These are phyloP conservation scores for Craterocephalus amniculus DNA, from an alignment of 2,797 vertebrate genomes.

Conservation along the genomic window DNA sequence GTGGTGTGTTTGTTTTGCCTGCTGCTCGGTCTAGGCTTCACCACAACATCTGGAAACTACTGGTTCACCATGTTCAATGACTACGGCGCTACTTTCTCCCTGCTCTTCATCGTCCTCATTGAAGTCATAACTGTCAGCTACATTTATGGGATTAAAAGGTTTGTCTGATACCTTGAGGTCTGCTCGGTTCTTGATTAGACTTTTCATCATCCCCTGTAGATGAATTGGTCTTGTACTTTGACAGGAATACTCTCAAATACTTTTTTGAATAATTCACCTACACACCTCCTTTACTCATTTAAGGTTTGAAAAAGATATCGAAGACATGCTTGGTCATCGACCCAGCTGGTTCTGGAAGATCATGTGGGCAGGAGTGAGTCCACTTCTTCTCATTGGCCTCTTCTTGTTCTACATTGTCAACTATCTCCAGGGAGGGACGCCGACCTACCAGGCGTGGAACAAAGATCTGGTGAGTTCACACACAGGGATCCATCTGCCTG, in stretches of 20 bases:
- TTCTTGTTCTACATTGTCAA: conserved; percentile 89
- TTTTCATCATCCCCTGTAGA: no score
- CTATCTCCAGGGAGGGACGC: conserved; percentile 88
- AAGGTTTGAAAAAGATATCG: conserved; percentile 92
- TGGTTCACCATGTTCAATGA: conserved; percentile 97
- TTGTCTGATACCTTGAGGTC: background rate
- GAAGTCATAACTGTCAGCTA: conserved; percentile 89
- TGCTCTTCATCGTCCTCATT: conserved; percentile 91
- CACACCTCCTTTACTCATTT: background rate
- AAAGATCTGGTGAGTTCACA: conserved; percentile 82
- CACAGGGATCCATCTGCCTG: no score
- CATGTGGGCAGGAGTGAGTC: conserved; percentile 88
- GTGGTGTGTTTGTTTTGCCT: conserved; percentile 86
- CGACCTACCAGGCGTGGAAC: conserved; percentile 93
- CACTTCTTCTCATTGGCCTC: conserved; percentile 86
- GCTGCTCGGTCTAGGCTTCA: conserved; percentile 88
- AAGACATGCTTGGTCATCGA: conserved; percentile 86
- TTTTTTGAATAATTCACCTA: background rate
- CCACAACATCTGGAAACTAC: conserved; percentile 89
- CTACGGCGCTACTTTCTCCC: conserved; percentile 88
- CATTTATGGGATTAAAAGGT: conserved; percentile 90
- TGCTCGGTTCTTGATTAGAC: no score
- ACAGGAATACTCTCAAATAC: background rate
- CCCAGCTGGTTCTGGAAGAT: conserved; percentile 90
- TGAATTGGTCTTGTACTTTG: background rate